These are phyloP conservation scores for Bufo gargarizans DNA, from an alignment of 2,113 vertebrate species.

Conservation along the genomic window DNA sequence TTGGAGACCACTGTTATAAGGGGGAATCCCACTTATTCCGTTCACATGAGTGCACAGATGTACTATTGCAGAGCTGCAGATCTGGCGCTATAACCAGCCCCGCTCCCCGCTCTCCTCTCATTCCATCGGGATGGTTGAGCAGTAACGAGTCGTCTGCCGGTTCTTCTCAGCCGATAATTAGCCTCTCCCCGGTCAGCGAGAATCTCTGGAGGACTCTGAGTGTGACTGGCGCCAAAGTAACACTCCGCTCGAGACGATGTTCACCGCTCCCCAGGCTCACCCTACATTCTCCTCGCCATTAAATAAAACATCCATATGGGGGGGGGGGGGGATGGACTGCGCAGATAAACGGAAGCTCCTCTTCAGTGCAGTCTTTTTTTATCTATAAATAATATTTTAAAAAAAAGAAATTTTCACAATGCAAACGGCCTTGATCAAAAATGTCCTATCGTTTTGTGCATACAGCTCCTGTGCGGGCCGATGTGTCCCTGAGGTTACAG, in stretches of 20 bases:
- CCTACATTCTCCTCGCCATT: slow-evolving; percentile 25
- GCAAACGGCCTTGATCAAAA: neutral
- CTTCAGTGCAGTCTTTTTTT: too few relatives aligned
- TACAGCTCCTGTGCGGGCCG: neutral
- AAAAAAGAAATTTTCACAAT: neutral
- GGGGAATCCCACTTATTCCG: neutral
- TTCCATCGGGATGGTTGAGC: neutral
- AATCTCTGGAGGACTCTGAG: neutral
- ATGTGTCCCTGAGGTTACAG: neutral
- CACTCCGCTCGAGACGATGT: slow-evolving; percentile 28
- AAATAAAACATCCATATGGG: neutral
- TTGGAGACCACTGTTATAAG: neutral
- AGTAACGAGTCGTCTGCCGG: slow-evolving; percentile 23
- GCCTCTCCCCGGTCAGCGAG: neutral
- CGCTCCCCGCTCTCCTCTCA: too few relatives aligned
- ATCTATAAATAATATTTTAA: too few relatives aligned
- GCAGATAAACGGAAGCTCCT: neutral
- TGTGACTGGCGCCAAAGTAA: neutral
- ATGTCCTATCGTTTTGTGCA: neutral
- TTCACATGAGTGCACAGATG: neutral
- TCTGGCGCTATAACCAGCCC: neutral
- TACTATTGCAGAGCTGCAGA: neutral
- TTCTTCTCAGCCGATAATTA: slow-evolving; percentile 37
- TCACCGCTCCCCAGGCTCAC: neutral
- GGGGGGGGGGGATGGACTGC: neutral